Base-by-base conservation (phyloP, 1,140 invertebrate species). In the Drosophila watanabei region DNA sequence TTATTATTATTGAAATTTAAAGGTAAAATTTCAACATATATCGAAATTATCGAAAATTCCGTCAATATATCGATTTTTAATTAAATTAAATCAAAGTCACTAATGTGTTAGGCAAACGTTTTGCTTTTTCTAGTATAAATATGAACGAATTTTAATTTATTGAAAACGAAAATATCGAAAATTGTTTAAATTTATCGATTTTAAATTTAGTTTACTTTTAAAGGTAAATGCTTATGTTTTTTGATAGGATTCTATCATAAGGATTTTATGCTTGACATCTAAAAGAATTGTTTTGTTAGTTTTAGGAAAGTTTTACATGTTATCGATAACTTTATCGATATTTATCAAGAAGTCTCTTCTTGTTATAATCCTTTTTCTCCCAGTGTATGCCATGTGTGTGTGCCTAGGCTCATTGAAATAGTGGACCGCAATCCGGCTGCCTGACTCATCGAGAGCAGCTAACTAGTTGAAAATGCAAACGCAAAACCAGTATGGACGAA, bases 401-500 rank as follows among this genome's bases (percentile, higher is more conserved):
- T 16, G 14, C 14, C 3, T n/a, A 0, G 20, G 37, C 59, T 72
- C 66, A 85, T 90, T 85, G 81, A 72, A 90, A 86, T 80, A 79
- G 79, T 85, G 84, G 76, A 89, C 85, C 85, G 86, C 85, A 89
- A 90, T 89, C 90, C 80, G 73, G 76, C 64, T 73, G 79, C 48
- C 59, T 69, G 56, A 61, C 65, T 51, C 61, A 66, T 77, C 64
- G 75, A 56, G 75, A 54, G 20, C 65, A 51, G 63, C 63, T 57
- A 73, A 75, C 80, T 82, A 82, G 73, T 85, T 85, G 86, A 61
- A 82, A 89, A 75, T 90, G 86, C 85, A 89, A 85, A 89, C 85
- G 75, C 78, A 68, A 68, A 82, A 78, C 78, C 58, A 51, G 28
- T 43, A 52, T 37, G 30, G 24, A 72, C 45, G 68, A 51, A 43